Conservation (phyloP, 2,797 vertebrate genomes). For the Pipistrellus pygmaeus region DNA sequence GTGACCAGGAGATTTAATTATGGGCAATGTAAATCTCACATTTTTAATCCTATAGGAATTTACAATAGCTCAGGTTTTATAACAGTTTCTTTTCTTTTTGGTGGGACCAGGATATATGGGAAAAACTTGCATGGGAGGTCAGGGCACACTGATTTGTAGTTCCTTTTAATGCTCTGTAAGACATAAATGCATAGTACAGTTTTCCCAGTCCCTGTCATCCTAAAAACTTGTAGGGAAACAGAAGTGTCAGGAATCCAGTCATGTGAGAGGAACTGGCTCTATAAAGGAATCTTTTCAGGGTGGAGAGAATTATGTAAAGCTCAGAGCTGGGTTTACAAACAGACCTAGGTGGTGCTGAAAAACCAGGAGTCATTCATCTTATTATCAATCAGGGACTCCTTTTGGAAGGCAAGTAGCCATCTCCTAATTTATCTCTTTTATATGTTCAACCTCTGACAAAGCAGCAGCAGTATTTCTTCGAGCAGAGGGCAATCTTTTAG, state of each 20-base stretch:
- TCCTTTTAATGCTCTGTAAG: slow-evolving; percentile 15
- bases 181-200: neutral
- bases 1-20: slow-evolving; percentile 1
- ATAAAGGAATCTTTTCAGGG: neutral
- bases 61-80: slow-evolving; percentile 34
- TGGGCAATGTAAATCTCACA: neutral
- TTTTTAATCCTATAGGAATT: slow-evolving; percentile 55
- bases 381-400: neutral
- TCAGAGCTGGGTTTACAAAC: neutral
- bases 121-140: neutral
- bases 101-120: neutral
- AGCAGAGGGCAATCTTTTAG: neutral
- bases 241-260: neutral
- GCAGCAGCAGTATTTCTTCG: neutral
- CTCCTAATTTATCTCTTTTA: neutral
- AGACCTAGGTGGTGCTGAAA: neutral
- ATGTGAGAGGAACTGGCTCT: neutral
- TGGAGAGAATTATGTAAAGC: neutral
- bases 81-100: neutral
- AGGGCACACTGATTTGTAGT: neutral
- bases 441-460: neutral
- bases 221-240: neutral
- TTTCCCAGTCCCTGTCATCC: neutral
- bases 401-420: neutral
- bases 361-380: neutral